Conservation (phyloP, 1,140 invertebrate genomes). For the Atta cephalotes region DNA sequence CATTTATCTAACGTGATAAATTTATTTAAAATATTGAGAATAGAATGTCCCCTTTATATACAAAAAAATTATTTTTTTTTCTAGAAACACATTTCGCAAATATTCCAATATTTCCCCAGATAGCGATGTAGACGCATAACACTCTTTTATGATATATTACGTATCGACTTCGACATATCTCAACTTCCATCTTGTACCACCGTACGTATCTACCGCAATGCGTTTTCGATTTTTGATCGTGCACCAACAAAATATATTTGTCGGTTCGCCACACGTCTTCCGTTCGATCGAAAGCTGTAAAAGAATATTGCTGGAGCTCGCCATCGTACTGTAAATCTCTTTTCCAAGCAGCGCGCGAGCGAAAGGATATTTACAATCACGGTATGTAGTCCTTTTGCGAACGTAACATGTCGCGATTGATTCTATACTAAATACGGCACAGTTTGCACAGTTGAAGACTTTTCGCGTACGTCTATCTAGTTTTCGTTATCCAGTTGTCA, state of each 20-base stretch:
- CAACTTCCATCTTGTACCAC: constrained; percentile 25
- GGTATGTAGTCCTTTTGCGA: constrained; percentile 32
- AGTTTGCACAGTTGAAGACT: neutral
- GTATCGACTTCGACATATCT: constrained; percentile 34
- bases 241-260: constrained; percentile 42
- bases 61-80: neutral
- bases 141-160: constrained; percentile 54
- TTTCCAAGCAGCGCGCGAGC: constrained; percentile 41
- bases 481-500: constrained; percentile 12
- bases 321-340: constrained; percentile 42
- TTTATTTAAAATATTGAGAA: constrained; percentile 1
- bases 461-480: neutral
- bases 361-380: constrained; percentile 51
- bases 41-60: neutral
- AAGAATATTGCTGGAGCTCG: constrained; percentile 39
- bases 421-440: constrained; percentile 9
- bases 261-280: constrained; percentile 27
- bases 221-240: constrained; percentile 46
- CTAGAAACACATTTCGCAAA: neutral
- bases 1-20: neutral
- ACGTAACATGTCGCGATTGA: constrained; percentile 37
- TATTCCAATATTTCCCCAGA: constrained; percentile 16
- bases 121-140: constrained; percentile 38
- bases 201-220: neutral
- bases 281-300: constrained; percentile 43